Evolutionary conservation across 2,113 vertebrate genomes (phyloP).

Genomic region (Bambusicola thoracicus): DNA sequence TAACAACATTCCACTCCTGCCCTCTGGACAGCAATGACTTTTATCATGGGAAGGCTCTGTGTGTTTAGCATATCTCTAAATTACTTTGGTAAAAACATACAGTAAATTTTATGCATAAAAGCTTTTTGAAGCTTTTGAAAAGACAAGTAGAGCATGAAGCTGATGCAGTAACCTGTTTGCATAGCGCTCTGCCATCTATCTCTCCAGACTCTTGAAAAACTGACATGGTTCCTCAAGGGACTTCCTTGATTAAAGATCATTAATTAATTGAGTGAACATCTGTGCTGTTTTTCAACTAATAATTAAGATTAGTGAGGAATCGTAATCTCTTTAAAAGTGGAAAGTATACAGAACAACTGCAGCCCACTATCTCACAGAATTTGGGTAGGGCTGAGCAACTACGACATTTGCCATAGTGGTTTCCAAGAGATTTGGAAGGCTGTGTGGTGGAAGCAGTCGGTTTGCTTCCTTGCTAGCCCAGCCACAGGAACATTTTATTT

Average conservation of each 20-base stretch:
- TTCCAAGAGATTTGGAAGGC: not conserved
- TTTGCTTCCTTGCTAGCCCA: not conserved
- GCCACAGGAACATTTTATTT: slow-evolving; percentile 36
- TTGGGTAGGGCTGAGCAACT: not conserved
- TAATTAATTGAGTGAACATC: slow-evolving; percentile 66
- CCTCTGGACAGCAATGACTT: not conserved
- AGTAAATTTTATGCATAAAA: not conserved
- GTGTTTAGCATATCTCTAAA: not conserved
- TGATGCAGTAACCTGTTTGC: not conserved
- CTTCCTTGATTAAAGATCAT: slow-evolving; percentile 50
- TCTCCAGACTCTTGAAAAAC: slow-evolving; percentile 23
- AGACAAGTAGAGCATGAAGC: not conserved
- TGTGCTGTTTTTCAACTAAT: slow-evolving; percentile 48
- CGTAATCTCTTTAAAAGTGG: not conserved
- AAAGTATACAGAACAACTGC: not conserved
- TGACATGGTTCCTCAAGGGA: not conserved
- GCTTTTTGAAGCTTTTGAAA: not conserved
- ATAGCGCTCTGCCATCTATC: not conserved
- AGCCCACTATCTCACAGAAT: not conserved
- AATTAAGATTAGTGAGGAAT: slow-evolving; percentile 27
- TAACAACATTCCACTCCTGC: not conserved
- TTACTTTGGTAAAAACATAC: not conserved
- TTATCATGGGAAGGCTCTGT: not conserved
- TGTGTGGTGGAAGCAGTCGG: not conserved
- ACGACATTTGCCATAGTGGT: not conserved